Conservation (phyloP, 2,797 vertebrate genomes). For the Paramormyrops hopkinsi region DNA sequence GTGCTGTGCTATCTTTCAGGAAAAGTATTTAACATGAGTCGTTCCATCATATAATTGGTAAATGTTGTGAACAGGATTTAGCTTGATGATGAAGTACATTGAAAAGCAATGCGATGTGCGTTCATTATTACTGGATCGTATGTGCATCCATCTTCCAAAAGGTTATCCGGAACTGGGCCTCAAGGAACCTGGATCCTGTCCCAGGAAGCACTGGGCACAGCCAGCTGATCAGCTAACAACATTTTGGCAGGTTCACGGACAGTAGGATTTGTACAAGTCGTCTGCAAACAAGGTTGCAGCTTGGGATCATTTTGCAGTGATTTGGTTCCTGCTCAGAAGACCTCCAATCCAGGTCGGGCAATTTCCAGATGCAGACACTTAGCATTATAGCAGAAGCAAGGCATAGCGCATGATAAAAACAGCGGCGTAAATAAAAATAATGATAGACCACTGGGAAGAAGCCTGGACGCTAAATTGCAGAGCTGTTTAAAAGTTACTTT, state of each 20-base stretch:
- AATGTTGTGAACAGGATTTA: background rate
- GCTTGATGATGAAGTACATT: background rate
- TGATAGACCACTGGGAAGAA: background rate
- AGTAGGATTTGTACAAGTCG: background rate
- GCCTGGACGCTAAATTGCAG: background rate
- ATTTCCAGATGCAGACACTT: background rate
- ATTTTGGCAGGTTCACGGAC: background rate
- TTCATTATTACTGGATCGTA: background rate
- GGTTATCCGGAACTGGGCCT: background rate
- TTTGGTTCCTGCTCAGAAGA: background rate
- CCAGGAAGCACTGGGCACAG: background rate
- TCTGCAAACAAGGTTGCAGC: background rate
- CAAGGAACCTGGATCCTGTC: background rate
- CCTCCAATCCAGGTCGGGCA: background rate
- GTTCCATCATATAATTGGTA: background rate
- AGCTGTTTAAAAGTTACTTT: background rate
- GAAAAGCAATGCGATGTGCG: background rate
- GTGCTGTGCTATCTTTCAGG: background rate
- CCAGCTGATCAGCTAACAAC: background rate
- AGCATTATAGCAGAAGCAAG: background rate
- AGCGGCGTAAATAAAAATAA: background rate
- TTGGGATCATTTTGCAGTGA: slow-evolving; percentile 1
- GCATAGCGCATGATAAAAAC: background rate
- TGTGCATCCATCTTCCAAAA: background rate
- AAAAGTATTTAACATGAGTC: background rate